Evolutionary conservation across 2,113 vertebrate species (phyloP).

Genomic region (Nyctereutes procyonoides): DNA sequence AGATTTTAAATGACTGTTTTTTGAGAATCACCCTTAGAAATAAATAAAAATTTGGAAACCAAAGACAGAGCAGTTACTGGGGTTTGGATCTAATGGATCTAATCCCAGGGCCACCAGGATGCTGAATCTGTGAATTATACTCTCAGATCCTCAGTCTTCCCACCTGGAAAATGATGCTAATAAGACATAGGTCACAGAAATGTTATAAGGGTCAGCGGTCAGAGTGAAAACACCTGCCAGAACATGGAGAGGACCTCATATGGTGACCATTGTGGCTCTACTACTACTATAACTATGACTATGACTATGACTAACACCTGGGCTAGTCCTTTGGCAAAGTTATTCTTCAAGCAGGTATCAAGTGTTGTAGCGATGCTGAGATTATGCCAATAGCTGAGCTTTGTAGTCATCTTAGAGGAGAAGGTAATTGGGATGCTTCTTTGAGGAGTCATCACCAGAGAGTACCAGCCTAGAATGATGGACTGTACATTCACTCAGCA

Average conservation of each 20-base stretch:
- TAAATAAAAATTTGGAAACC: neutral
- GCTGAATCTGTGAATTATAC: neutral
- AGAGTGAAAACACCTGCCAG: neutral
- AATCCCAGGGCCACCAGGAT: neutral
- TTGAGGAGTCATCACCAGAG: neutral
- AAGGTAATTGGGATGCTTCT: rapidly evolving
- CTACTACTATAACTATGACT: rapidly evolving
- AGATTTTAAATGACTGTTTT: neutral
- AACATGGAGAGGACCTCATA: rapidly evolving
- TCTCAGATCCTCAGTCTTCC: neutral
- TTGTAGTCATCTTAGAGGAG: neutral
- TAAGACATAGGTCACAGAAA: rapidly evolving
- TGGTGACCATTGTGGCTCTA: rapidly evolving
- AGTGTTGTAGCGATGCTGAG: neutral
- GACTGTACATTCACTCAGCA: neutral
- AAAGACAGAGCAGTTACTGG: neutral
- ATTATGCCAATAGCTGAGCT: neutral
- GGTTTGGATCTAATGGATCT: neutral
- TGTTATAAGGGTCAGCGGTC: rapidly evolving
- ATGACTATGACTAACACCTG: neutral
- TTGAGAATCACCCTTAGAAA: neutral
- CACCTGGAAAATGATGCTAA: neutral
- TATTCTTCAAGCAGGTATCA: neutral
- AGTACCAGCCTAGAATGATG: neutral
- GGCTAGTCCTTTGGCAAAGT: neutral